A percentile compares a stretch with the other conserved stretches of the same genome.
Conservation (phyloP, 2,888 invertebrate genomes). For the Trisateles emortualis region DNA sequence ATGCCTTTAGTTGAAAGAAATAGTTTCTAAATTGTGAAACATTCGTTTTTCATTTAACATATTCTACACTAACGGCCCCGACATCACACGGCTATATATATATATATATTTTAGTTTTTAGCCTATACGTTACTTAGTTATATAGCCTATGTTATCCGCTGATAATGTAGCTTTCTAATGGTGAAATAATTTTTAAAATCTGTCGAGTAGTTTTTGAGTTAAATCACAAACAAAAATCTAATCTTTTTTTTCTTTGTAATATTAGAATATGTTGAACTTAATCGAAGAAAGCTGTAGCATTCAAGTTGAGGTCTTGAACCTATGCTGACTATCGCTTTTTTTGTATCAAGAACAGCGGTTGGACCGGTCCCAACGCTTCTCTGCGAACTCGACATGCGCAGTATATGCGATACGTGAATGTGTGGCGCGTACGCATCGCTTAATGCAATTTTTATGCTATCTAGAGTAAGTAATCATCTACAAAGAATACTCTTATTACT, state of each 20-base stretch:
- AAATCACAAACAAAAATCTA: too few relatives aligned
- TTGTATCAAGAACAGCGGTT: conserved; percentile 60
- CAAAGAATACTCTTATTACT: conserved; percentile 19
- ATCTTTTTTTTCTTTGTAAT: too few relatives aligned
- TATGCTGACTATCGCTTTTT: conserved; percentile 73
- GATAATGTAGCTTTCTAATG: too few relatives aligned
- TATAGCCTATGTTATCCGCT: too few relatives aligned
- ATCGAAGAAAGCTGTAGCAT: conserved; percentile 52
- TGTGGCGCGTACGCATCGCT: conserved; percentile 36
- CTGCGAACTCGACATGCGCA: conserved; percentile 54
- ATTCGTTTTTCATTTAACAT: not conserved
- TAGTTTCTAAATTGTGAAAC: conserved; percentile 10
- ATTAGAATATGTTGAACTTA: conserved; percentile 12
- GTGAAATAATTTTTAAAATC: too few relatives aligned
- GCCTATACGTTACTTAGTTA: too few relatives aligned
- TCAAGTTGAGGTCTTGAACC: conserved; percentile 55
- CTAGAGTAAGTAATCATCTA: conserved; percentile 22
- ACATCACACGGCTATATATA: not conserved
- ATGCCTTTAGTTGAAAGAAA: conserved; percentile 1
- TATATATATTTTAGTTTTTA: too few relatives aligned
- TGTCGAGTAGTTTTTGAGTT: too few relatives aligned
- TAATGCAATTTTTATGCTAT: conserved; percentile 42
- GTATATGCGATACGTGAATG: conserved; percentile 29
- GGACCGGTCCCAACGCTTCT: conserved; percentile 69
- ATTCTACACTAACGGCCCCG: not conserved